Conservation (phyloP, 2,888 invertebrate species). For the Calliphora vomitoria region DNA sequence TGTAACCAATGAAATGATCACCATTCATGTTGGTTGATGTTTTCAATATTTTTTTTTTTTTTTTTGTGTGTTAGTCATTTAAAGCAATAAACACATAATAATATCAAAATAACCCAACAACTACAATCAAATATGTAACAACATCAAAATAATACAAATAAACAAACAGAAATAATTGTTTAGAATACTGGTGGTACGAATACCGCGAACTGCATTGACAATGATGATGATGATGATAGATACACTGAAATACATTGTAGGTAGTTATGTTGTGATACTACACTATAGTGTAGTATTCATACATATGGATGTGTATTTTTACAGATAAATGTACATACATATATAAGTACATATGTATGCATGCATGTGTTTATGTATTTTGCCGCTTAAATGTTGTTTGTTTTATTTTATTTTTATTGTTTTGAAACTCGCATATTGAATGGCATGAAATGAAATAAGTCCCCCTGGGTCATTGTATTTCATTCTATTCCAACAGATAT, state of each 20-base stretch:
- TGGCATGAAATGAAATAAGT: slow-evolving; percentile 48
- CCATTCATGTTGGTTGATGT: slow-evolving; percentile 29
- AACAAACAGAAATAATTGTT: slow-evolving; percentile 57
- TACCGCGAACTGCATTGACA: slow-evolving; percentile 29
- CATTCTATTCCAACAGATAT: slow-evolving; percentile 28
- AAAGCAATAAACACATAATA: slow-evolving; percentile 63
- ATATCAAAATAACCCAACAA: slow-evolving; percentile 21
- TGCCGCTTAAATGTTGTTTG: slow-evolving; percentile 53
- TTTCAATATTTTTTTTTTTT: neutral
- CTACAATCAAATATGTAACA: neutral
- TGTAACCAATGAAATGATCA: slow-evolving; percentile 57
- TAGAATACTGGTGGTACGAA: slow-evolving; percentile 49
- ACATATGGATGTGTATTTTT: no score
- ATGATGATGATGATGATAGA: slow-evolving; percentile 38
- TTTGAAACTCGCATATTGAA: slow-evolving; percentile 55
- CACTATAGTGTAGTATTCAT: no score
- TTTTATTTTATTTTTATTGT: slow-evolving; percentile 56
- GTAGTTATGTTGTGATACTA: neutral
- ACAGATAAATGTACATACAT: no score
- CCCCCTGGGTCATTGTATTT: slow-evolving; percentile 69
- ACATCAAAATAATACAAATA: slow-evolving; percentile 21
- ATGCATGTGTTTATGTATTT: no score
- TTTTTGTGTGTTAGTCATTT: slow-evolving; percentile 39
- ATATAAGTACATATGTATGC: no score
- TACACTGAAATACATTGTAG: slow-evolving; percentile 44